Conservation (phyloP, 1,140 invertebrate species). For the Philotrypesis tridentata region DNA sequence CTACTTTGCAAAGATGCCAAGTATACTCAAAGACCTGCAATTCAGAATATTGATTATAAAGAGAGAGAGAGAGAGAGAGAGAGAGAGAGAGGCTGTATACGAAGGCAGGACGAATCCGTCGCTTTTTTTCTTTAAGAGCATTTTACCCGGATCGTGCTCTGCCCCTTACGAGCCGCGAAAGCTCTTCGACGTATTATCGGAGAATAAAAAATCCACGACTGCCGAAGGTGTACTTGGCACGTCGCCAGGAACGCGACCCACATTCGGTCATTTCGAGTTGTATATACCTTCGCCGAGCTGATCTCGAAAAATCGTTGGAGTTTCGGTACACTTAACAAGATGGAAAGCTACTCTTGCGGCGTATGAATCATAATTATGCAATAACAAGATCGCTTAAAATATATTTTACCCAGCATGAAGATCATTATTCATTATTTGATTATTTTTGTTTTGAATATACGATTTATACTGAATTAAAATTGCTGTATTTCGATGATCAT, state of each 20-base stretch:
- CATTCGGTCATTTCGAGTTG: neutral
- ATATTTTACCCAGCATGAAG: too few relatives aligned
- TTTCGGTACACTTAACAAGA: neutral
- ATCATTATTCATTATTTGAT: too few relatives aligned
- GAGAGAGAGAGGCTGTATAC: too few relatives aligned
- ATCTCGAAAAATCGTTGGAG: neutral
- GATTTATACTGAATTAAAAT: too few relatives aligned
- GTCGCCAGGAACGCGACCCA: conserved; percentile 3
- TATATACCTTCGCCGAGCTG: neutral
- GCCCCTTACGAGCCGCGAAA: neutral
- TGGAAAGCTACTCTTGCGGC: too few relatives aligned
- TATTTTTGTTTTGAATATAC: too few relatives aligned
- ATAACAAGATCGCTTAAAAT: too few relatives aligned
- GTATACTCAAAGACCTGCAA: neutral
- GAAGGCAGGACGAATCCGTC: neutral
- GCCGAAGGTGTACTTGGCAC: conserved; percentile 6
- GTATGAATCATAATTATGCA: too few relatives aligned
- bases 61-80: neutral
- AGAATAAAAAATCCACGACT: conserved; percentile 19
- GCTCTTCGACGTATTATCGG: neutral
- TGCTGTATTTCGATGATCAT: too few relatives aligned
- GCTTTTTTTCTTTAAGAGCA: neutral
- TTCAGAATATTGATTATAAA: neutral
- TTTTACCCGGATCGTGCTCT: neutral
- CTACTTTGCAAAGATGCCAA: neutral